Evolutionary conservation across 2,888 invertebrate species (phyloP).

Genomic region (Incurvaria masculella): DNA sequence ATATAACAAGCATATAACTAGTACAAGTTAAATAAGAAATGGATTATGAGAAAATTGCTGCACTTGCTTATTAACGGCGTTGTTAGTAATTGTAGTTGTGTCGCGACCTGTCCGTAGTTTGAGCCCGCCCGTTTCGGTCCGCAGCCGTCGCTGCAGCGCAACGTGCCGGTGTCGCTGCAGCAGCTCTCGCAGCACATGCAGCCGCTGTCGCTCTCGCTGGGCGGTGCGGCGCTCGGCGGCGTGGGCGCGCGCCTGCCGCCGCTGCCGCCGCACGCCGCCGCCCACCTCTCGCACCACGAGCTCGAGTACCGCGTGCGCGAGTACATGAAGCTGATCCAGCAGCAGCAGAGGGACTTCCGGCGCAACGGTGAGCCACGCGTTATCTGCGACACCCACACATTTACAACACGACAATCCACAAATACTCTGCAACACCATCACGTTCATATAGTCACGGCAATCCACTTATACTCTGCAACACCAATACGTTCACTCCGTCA

Average conservation of each 20-base stretch:
- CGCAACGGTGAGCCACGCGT: constrained; percentile 40
- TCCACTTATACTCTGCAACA: too few relatives aligned
- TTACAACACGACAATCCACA: too few relatives aligned
- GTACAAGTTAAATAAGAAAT: too few relatives aligned
- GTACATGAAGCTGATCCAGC: constrained; percentile 70
- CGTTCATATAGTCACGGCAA: too few relatives aligned
- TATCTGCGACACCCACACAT: too few relatives aligned
- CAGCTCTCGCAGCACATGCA: constrained; percentile 65
- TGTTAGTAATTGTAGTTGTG: too few relatives aligned
- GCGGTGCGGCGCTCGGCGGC: constrained; percentile 27
- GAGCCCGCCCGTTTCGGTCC: constrained; percentile 17
- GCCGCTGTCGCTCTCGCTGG: constrained; percentile 70
- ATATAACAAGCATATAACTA: too few relatives aligned
- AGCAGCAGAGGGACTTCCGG: constrained; percentile 37
- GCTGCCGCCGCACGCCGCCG: constrained; percentile 51
- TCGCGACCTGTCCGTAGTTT: too few relatives aligned
- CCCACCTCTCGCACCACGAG: constrained; percentile 64
- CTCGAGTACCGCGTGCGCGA: constrained; percentile 77
- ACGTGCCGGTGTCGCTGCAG: constrained; percentile 54
- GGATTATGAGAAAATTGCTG: too few relatives aligned
- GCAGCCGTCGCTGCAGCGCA: constrained; percentile 54
- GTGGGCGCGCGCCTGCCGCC: constrained; percentile 58
- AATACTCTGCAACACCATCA: too few relatives aligned
- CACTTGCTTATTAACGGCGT: too few relatives aligned
- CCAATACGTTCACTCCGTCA: too few relatives aligned